Conservation (phyloP, 1,140 invertebrate genomes). For the Hesperophylax magnus region DNA sequence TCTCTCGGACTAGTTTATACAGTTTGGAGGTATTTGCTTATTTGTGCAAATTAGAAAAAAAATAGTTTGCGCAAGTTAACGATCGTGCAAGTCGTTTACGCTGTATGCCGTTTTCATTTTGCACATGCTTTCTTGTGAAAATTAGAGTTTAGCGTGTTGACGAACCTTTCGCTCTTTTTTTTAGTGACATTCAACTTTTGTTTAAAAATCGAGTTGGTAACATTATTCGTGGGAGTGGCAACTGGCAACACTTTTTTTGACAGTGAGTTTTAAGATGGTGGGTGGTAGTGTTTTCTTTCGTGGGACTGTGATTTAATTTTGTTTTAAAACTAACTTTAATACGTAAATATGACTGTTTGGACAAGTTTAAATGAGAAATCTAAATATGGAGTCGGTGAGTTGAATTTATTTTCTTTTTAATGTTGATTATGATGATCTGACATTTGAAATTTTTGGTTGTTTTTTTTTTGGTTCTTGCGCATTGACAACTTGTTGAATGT, state of each 20-base stretch:
- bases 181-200: too few species aligned
- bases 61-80: too few species aligned
- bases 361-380: constrained; percentile 30
- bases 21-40: too few species aligned
- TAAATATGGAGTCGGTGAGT: constrained; percentile 48
- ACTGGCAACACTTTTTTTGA: constrained; percentile 37
- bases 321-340: constrained; percentile 4
- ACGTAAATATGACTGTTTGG: constrained; percentile 45
- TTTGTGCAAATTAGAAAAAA: too few species aligned
- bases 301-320: constrained; percentile 44
- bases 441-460: background rate
- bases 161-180: too few species aligned
- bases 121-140: too few species aligned
- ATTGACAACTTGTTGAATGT: constrained; percentile 45
- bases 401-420: background rate
- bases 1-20: too few species aligned
- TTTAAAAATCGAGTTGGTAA: too few species aligned
- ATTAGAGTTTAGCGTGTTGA: too few species aligned
- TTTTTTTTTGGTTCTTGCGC: constrained; percentile 45
- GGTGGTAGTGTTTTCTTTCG: constrained; percentile 39
- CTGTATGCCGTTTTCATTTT: too few species aligned
- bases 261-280: constrained; percentile 45
- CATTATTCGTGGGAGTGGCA: too few species aligned
- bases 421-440: background rate
- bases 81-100: too few species aligned